Conservation (phyloP, 2,113 vertebrate genomes). For the Cyanocitta stelleri region DNA sequence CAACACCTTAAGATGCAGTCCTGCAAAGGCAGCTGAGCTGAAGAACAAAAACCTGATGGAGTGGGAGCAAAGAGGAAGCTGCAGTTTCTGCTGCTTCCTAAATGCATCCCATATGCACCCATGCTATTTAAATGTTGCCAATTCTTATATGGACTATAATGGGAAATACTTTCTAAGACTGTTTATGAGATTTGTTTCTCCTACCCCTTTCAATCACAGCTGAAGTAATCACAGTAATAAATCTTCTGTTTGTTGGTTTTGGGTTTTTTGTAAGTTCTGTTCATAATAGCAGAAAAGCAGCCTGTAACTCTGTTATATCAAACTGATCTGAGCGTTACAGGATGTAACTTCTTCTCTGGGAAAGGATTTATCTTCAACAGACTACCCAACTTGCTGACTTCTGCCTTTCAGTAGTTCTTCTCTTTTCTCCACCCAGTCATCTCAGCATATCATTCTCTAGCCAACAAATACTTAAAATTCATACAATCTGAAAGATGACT, state of each 20-base stretch:
- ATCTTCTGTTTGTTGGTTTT: background rate
- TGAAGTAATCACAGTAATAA: background rate
- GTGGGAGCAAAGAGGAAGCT: background rate
- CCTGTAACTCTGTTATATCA: slow-evolving; percentile 27
- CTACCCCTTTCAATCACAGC: background rate
- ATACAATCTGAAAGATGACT: background rate
- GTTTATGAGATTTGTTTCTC: slow-evolving; percentile 6
- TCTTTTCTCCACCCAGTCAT: background rate
- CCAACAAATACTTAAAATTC: background rate
- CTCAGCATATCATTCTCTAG: background rate
- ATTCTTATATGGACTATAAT: background rate
- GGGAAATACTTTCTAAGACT: slow-evolving; percentile 25
- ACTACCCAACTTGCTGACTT: background rate
- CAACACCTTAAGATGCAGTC: background rate
- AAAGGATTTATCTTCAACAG: slow-evolving; percentile 36
- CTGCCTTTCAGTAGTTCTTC: background rate
- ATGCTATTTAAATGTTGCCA: slow-evolving; percentile 39
- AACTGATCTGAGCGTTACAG: slow-evolving; percentile 39
- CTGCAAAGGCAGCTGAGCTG: background rate
- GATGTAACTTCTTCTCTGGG: slow-evolving; percentile 38
- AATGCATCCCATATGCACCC: slow-evolving; percentile 13
- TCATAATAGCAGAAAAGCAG: slow-evolving; percentile 33
- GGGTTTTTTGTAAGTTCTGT: background rate
- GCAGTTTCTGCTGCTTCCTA: background rate
- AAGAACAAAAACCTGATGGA: background rate